Evolutionary conservation across 2,113 vertebrate genomes (phyloP), one percentile per base, ranked within the genome.

Genomic region (Nycticryphes semicollaris): DNA sequence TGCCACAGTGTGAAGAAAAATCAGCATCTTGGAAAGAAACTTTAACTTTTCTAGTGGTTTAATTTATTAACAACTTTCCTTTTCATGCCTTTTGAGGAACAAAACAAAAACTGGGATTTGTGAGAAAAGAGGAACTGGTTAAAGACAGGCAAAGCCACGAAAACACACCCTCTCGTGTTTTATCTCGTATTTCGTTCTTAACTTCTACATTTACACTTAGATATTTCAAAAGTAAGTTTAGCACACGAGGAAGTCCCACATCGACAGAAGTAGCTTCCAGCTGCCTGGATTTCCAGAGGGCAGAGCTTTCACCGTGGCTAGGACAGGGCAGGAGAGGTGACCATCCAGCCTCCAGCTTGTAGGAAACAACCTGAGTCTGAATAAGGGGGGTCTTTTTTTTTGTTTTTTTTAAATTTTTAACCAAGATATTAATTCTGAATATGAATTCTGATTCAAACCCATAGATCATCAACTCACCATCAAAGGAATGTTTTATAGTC

Each of bases 301-400:
- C 64, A 19, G 23, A 50, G 50, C 14, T 37, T 33, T 35, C 37
- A 5, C 21, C 11, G 0, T 3, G 23, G 45, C 45, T 6, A 3
- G 3, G 69, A 14, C 15, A 24, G 5, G 48, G 54, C 39, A 41
- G 47, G 10, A 6, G 1, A 33, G 30, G 39, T 70, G 47, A 35
- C 57, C 6, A 3, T 21, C 24, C 3, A 1, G 41, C 43, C 60
- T 27, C 11, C 2, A 6, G 4, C 54, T 14, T 5, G 19, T 14
- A 22, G 53, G 50, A 62, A 74, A 8, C 27, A 41, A 6, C 16
- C 0, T 3, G 6, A 24, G 12, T 8, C 9, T 25, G 24, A 59
- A 18, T 10, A 10, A 77, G 48, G 47, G 19, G 19, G 4, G 27
- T 3, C 23, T 6, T 67, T 45, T 67, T 39, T 39, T 39, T n/a